phyloP scores from a whole-genome alignment of 2,888 invertebrate genomes.

The Drosophila lutescens region DNA sequence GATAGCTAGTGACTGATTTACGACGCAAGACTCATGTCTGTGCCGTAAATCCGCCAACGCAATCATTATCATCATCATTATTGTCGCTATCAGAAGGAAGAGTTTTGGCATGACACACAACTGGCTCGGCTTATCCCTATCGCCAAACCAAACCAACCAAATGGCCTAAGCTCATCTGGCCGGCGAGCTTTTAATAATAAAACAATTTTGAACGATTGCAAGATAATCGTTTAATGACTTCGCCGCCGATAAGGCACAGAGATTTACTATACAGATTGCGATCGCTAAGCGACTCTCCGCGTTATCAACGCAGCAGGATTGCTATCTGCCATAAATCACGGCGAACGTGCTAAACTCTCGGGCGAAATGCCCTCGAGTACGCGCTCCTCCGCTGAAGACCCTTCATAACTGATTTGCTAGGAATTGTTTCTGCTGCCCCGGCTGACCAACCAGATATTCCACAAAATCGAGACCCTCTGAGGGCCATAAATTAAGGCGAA shows the following conservation, averaged over 20 bases:
- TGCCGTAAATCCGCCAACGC: conserved; percentile 34
- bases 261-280: conserved; percentile 47
- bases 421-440: conserved; percentile 13
- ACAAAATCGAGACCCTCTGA: conserved; percentile 47
- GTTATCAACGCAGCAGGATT: conserved; percentile 24
- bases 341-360: conserved; percentile 23
- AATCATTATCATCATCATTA: conserved; percentile 23
- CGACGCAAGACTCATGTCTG: conserved; percentile 36
- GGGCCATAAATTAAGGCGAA: conserved; percentile 60
- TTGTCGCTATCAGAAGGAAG: conserved; percentile 33
- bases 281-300: conserved; percentile 9
- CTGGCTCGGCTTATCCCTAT: conserved; percentile 19
- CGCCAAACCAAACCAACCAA: conserved; percentile 4
- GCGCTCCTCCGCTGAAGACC: conserved; percentile 22
- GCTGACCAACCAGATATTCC: conserved; percentile 46
- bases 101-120: conserved; percentile 32
- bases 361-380: conserved; percentile 4
- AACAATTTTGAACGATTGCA: conserved; percentile 50
- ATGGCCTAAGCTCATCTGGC: conserved; percentile 13
- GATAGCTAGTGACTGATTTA: conserved; percentile 73
- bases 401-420: conserved; percentile 46
- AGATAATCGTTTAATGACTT: conserved; percentile 61
- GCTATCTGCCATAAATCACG: conserved; percentile 32
- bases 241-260: conserved; percentile 52
- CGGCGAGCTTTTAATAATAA: conserved; percentile 32